A percentile compares a stretch with the other conserved stretches of the same genome.
These are phyloP conservation scores for Leptatherina wallacei DNA, from an alignment of 2,797 vertebrate species.

Conservation along the genomic window DNA sequence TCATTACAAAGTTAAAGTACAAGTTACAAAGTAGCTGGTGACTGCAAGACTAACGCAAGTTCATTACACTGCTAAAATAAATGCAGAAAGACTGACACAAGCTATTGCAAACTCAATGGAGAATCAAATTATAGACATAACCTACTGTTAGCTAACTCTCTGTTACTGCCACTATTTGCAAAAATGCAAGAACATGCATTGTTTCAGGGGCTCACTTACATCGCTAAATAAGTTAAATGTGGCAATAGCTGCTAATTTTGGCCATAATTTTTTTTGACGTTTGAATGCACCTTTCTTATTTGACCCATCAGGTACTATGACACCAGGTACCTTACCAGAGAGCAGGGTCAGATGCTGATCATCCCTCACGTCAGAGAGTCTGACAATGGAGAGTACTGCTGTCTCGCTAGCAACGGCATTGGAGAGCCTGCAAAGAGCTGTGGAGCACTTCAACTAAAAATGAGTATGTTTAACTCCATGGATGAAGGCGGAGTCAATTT, in stretches of 20 bases:
- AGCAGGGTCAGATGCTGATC: slow-evolving; percentile 92
- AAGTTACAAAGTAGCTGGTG: background rate
- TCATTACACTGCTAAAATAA: background rate
- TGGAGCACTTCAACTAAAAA: slow-evolving; percentile 97
- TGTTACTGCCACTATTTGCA: background rate
- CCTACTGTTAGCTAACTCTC: too few species aligned
- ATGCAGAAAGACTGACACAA: background rate
- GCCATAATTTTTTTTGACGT: background rate
- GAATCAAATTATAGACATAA: too few species aligned
- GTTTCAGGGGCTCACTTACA: background rate
- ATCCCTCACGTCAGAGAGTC: slow-evolving; percentile 91
- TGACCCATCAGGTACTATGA: slow-evolving; percentile 88
- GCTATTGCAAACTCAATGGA: too few species aligned
- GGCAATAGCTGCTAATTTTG: background rate
- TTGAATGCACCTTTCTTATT: background rate
- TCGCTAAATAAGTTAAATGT: background rate
- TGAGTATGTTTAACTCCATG: slow-evolving; percentile 84
- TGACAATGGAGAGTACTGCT: slow-evolving; percentile 95
- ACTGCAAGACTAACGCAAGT: background rate
- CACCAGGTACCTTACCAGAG: slow-evolving; percentile 89
- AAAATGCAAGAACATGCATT: background rate
- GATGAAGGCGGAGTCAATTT: background rate
- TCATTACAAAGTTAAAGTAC: too few species aligned
- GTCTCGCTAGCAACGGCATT: slow-evolving; percentile 89
- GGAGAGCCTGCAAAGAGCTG: slow-evolving; percentile 92